A percentile compares a stretch with the other conserved stretches of the same genome.
Conservation (phyloP, 2,113 vertebrate species). For the Sylvicapra grimmia region DNA sequence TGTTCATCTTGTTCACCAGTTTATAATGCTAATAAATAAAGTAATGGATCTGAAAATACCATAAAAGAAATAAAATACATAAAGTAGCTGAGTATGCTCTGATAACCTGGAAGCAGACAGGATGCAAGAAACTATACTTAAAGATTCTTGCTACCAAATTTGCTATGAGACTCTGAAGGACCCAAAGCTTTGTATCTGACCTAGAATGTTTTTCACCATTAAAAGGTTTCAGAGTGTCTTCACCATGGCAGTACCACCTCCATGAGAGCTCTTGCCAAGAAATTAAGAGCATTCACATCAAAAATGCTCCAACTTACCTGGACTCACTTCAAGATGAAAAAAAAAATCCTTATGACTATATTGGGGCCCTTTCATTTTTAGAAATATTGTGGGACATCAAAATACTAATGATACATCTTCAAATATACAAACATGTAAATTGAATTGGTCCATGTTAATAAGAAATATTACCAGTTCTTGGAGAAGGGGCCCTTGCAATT, state of each 20-base stretch:
- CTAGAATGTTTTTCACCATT: background rate
- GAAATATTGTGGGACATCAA: background rate
- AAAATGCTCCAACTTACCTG: background rate
- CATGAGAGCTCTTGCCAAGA: background rate
- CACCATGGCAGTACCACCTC: background rate
- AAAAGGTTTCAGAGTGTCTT: background rate
- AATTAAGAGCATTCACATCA: background rate
- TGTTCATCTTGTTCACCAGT: background rate
- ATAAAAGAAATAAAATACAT: background rate
- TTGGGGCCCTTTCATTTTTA: background rate
- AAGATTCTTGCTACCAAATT: background rate
- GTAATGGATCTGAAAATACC: background rate
- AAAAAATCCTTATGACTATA: background rate
- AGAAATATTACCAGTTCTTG: constrained; percentile 84
- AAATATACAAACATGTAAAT: constrained; percentile 6
- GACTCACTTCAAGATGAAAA: background rate
- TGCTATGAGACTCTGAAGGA: background rate
- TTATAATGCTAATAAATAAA: background rate
- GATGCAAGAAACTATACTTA: background rate
- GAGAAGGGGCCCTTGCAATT: constrained; percentile 84
- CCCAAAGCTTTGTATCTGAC: background rate
- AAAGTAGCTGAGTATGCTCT: background rate
- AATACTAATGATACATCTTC: background rate
- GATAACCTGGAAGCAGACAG: background rate
- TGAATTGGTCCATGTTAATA: background rate